Base-by-base conservation (phyloP, 1,140 invertebrate genomes). In the Drosophila yakuba region DNA sequence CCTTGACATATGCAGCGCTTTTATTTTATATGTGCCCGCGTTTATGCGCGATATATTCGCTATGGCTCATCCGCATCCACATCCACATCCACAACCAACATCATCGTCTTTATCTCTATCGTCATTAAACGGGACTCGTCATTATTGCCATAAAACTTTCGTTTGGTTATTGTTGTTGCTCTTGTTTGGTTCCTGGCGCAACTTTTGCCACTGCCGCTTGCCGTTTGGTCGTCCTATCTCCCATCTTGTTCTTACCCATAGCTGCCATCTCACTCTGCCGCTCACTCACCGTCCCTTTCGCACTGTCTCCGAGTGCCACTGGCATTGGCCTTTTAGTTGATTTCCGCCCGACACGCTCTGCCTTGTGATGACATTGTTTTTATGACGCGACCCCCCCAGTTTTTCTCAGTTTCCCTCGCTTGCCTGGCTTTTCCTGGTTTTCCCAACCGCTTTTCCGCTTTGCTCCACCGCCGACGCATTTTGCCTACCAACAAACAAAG, bases 271-370 rank as follows among this genome's bases (percentile, higher is more conserved):
- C 28, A 62, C 28, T 58, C 32, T 56, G 25, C 12, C 5, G 5
- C 14, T 15, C 14, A 35, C 15, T 15, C 28, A 35, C 48, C 48
- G 3, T 51, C 55, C 32, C 17, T 50, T 35, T 50, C 48, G 14
- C 45, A 48, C 45, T n/a, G 23, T n/a, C 23, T 58, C 17, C 6
- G 32, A 50, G 25, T 50, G 47, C 55, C 55, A 52, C 32, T 77
- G 62, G 51, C 74, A 57, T 73, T 86, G 83, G 82, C 82, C 82
- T 88, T 88, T 86, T 79, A 86, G 82, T 82, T 88, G 62, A 62
- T 85, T 85, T 85, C 81, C 81, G 81, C 35, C 76, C 74, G 72
- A 85, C 68, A 68, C 82, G 74, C 48, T 71, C 48, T 71, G 77
- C 61, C 63, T 68, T 61, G 47, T 81, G 82, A 82, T 77, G 80